Base-by-base conservation (phyloP, 2,113 vertebrate species). In the Oryzias celebensis region DNA sequence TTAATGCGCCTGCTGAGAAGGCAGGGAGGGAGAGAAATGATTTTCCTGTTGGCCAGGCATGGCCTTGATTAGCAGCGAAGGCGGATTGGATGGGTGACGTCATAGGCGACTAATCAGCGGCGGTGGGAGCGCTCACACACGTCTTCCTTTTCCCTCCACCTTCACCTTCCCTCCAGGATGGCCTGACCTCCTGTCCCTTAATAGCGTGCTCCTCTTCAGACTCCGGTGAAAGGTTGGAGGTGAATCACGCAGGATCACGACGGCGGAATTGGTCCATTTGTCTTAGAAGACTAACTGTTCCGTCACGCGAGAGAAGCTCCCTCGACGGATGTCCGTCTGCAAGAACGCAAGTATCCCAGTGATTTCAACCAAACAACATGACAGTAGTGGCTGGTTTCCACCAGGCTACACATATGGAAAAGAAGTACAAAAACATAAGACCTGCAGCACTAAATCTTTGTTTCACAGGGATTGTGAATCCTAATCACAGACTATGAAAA, bases 11-110 rank as follows among this genome's bases (percentile, higher is more conserved):
- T 36, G 50, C 47, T 52, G 36, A 49, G 47, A 45, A 55, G 51
- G 49, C 24, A 44, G 26, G 26, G 49, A 47, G 12, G 42, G 31
- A 56, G 63, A 73, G 64, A 73, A 75, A 69, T 58, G 61, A 8
- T 77, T 57, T 70, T 78, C 62, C 44, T 57, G 8, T 63, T 18
- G 45, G 43, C 52, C 45, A 58, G 64, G 57, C 54, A 14, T 69
- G 58, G 52, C 62, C 73, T 72, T 73, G 73, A 74, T 69, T 83
- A 77, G 62, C 55, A 71, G 72, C 63, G 68, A 67, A 73, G 68
- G 67, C 56, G 73, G 65, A 48, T 52, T 13, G 20, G 78, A 51
- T 52, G 52, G 12, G 16, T 49, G 58, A 65, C 20, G 17, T 74
- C 66, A 67, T 43, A 41, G 41, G 41, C 55, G 5, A 31, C 62